Conservation (phyloP, 2,113 vertebrate species). For the Catharus minimus region DNA sequence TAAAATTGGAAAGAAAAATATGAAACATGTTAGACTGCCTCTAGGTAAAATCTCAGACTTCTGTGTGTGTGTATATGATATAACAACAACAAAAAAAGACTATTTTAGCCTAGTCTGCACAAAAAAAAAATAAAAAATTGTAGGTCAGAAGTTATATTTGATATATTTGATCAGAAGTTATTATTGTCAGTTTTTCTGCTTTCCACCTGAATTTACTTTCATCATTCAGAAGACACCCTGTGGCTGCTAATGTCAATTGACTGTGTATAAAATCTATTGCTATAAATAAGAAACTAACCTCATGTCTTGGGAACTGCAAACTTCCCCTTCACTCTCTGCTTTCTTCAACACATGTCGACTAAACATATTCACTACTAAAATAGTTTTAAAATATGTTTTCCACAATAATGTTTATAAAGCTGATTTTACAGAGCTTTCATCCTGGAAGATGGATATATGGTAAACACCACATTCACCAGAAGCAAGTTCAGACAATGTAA, state of each 20-base stretch:
- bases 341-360: background rate
- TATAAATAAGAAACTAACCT: slow-evolving; percentile 9
- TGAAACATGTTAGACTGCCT: background rate
- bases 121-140: background rate
- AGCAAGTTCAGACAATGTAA: background rate
- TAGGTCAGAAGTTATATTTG: background rate
- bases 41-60: background rate
- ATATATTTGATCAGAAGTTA: background rate
- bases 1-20: background rate
- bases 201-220: background rate
- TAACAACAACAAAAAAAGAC: background rate
- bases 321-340: background rate
- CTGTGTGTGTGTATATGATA: background rate
- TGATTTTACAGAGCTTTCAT: background rate
- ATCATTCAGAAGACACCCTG: background rate
- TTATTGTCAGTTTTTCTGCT: background rate
- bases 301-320: background rate
- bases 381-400: background rate
- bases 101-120: background rate
- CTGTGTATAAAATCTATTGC: background rate
- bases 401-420: background rate
- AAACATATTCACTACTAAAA: background rate
- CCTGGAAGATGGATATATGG: background rate
- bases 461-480: background rate
- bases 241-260: background rate